phyloP scores from a whole-genome alignment of 2,113 vertebrate genomes.

The Eublepharis macularius region DNA sequence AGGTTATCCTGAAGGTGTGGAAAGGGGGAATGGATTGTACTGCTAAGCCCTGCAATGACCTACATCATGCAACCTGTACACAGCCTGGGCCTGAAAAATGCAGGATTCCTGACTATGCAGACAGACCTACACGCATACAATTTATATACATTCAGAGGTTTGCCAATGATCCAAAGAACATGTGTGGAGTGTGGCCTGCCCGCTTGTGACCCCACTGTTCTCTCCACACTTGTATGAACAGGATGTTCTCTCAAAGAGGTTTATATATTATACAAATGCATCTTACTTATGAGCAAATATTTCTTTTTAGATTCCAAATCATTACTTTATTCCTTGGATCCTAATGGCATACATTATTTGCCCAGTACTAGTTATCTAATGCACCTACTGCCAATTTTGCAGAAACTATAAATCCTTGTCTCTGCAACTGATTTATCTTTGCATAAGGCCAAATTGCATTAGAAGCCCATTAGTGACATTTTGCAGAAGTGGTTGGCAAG shows the following conservation, averaged over 20 bases:
- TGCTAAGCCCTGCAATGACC: too few species aligned
- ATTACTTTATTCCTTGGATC: slow-evolving; percentile 28
- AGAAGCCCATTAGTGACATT: slow-evolving; percentile 71
- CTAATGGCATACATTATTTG: slow-evolving; percentile 51
- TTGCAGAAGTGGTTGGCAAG: slow-evolving; percentile 31
- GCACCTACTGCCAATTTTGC: slow-evolving; percentile 53
- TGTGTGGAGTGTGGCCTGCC: too few species aligned
- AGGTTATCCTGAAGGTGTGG: too few species aligned
- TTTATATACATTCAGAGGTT: too few species aligned
- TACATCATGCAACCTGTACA: too few species aligned
- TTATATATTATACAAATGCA: neutral
- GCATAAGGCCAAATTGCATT: slow-evolving; percentile 65
- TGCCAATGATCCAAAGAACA: too few species aligned
- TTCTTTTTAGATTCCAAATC: slow-evolving; percentile 6
- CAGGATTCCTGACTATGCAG: too few species aligned
- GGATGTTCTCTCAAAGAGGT: neutral
- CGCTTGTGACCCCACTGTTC: too few species aligned
- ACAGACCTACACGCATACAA: too few species aligned
- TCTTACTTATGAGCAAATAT: neutral
- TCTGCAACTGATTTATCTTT: slow-evolving; percentile 65
- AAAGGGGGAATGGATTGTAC: too few species aligned
- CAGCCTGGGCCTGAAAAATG: too few species aligned
- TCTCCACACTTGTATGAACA: too few species aligned
- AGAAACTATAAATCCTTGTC: slow-evolving; percentile 67
- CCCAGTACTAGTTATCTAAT: slow-evolving; percentile 52